Conservation (phyloP, 2,888 invertebrate species). For the Masnerella sp. region DNA sequence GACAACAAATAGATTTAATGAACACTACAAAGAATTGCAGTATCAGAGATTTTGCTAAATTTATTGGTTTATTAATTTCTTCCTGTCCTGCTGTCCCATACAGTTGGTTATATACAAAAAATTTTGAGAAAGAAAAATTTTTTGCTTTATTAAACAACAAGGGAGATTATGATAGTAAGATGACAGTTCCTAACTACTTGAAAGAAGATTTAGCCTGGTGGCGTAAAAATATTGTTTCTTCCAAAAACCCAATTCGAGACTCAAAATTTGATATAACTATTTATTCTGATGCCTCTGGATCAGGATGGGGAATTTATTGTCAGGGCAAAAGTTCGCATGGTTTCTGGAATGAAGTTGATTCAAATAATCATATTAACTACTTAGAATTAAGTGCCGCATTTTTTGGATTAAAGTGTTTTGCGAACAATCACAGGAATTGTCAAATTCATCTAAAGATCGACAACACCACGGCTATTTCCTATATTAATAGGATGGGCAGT, state of each 20-base stretch:
- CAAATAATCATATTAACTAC: neutral
- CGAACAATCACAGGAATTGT: neutral
- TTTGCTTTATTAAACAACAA: neutral
- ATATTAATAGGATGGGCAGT: conserved; percentile 38
- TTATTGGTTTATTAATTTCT: conserved; percentile 1
- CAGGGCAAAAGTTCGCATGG: conserved; percentile 1
- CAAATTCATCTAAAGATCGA: conserved; percentile 18
- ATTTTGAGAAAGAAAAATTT: conserved; percentile 2
- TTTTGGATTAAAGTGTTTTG: conserved; percentile 32
- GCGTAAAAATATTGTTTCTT: neutral
- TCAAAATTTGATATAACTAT: conserved; percentile 6
- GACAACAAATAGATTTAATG: conserved; percentile 18
- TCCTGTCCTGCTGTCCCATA: conserved; percentile 3
- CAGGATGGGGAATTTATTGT: conserved; percentile 30
- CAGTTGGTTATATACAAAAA: conserved; percentile 2
- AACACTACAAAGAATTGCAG: neutral
- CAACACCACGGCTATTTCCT: conserved; percentile 39
- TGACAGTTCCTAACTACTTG: conserved; percentile 1
- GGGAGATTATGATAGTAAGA: conserved; percentile 1
- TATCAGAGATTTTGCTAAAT: neutral
- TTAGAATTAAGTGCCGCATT: conserved; percentile 15
- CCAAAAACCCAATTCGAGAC: conserved; percentile 11
- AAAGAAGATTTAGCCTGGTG: conserved; percentile 27
- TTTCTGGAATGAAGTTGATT: conserved; percentile 18
- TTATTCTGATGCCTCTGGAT: conserved; percentile 26